A percentile compares a stretch with the other conserved stretches of the same genome.
phyloP scores from a whole-genome alignment of 2,113 vertebrate species.

The Butorides virescens region DNA sequence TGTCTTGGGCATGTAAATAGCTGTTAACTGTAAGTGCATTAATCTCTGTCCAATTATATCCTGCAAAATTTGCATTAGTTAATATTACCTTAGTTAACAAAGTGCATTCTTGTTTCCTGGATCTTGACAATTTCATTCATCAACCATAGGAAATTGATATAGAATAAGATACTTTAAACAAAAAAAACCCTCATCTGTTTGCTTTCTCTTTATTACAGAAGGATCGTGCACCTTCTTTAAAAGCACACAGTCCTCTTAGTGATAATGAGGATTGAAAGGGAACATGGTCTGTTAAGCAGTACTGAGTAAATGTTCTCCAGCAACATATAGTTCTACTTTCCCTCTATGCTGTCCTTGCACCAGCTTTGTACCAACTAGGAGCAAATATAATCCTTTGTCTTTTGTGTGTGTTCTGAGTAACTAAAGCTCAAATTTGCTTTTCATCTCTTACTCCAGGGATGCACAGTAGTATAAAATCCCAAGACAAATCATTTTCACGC shows the following conservation, averaged over 20 bases:
- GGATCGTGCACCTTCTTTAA: background rate
- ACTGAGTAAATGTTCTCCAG: background rate
- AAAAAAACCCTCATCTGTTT: background rate
- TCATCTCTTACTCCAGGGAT: background rate
- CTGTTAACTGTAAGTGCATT: background rate
- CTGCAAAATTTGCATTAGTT: background rate
- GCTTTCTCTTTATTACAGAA: background rate
- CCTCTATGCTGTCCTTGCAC: background rate
- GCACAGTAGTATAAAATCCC: background rate
- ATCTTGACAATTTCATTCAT: background rate
- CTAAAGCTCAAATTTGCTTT: background rate
- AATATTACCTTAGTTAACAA: background rate
- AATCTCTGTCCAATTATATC: background rate
- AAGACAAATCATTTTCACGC: background rate
- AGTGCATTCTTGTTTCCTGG: background rate
- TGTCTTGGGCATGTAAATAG: background rate
- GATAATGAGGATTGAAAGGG: background rate
- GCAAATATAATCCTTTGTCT: background rate
- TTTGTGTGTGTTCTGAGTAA: background rate
- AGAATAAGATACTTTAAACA: background rate
- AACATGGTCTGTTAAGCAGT: background rate
- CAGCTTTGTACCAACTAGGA: background rate
- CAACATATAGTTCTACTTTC: background rate
- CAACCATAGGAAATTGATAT: background rate
- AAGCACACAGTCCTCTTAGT: background rate